phyloP scores from a whole-genome alignment of 64 coral and sea anemone species.

The Orbicella faveolata region DNA sequence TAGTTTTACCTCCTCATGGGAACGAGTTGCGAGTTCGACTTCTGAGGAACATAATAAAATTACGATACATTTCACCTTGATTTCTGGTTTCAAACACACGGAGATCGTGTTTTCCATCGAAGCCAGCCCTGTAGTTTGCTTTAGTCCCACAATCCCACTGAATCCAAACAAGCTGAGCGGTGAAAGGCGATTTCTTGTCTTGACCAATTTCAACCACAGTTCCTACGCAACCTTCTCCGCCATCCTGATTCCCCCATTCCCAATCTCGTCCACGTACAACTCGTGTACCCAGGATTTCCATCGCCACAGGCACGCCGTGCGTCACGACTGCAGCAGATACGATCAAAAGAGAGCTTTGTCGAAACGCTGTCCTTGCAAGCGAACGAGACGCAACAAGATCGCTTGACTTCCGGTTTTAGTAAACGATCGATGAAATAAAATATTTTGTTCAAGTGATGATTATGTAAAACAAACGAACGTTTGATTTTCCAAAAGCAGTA shows the following conservation, averaged over 20 bases:
- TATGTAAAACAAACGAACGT: too few species aligned
- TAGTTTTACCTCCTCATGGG: too few species aligned
- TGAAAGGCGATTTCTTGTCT: not conserved
- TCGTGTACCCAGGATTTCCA: slow-evolving; percentile 23
- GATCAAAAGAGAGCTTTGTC: too few species aligned
- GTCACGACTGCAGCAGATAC: not conserved
- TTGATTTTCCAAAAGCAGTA: not conserved
- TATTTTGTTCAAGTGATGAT: too few species aligned
- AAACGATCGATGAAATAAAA: too few species aligned
- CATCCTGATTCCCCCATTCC: slow-evolving; percentile 56
- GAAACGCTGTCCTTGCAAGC: too few species aligned
- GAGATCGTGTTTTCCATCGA: slow-evolving; percentile 51
- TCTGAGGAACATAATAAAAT: not conserved
- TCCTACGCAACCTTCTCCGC: slow-evolving; percentile 57
- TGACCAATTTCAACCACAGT: slow-evolving; percentile 35
- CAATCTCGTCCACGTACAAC: slow-evolving; percentile 63
- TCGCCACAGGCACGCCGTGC: not conserved
- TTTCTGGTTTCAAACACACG: slow-evolving; percentile 17
- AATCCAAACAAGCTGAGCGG: slow-evolving; percentile 32
- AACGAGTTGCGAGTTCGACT: not conserved
- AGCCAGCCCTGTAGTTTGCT: slow-evolving; percentile 54
- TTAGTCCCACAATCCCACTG: slow-evolving; percentile 46
- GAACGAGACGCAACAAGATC: too few species aligned
- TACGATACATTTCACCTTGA: not conserved
- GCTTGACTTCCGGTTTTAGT: too few species aligned